Evolutionary conservation across 2,797 vertebrate species (phyloP).

Genomic region (Erethizon dorsatum): DNA sequence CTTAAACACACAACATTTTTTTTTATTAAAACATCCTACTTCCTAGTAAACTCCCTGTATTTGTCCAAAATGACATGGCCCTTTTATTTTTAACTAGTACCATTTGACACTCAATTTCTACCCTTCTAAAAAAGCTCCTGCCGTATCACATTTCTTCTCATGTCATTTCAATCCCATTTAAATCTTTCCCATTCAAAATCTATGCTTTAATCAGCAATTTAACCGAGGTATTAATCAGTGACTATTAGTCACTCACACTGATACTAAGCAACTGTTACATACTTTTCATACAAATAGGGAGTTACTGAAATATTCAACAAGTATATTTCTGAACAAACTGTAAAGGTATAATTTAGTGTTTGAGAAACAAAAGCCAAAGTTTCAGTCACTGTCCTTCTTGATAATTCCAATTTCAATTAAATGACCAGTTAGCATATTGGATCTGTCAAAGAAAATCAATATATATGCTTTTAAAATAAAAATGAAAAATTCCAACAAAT

Average conservation of each 20-base stretch:
- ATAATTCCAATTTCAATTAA: constrained; percentile 42
- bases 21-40: not conserved
- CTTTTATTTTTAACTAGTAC: constrained; percentile 21
- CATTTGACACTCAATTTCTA: constrained; percentile 32
- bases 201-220: constrained; percentile 14
- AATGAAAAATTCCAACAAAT: constrained; percentile 51
- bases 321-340: constrained; percentile 24
- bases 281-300: constrained; percentile 27
- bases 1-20: not conserved
- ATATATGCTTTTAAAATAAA: constrained; percentile 72
- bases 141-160: not conserved
- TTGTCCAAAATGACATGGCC: not conserved
- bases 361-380: constrained; percentile 37
- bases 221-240: not conserved
- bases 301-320: constrained; percentile 44
- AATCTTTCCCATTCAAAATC: not conserved
- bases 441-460: constrained; percentile 11
- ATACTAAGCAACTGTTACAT: not conserved
- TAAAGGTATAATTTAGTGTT: constrained; percentile 19
- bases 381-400: constrained; percentile 1
- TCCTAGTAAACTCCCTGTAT: not conserved
- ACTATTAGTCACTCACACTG: not conserved
- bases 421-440: not conserved
- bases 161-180: constrained; percentile 35
- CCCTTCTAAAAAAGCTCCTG: constrained; percentile 10